phyloP scores from a whole-genome alignment of 2,113 vertebrate genomes.

The Hemichromis elongatus region DNA sequence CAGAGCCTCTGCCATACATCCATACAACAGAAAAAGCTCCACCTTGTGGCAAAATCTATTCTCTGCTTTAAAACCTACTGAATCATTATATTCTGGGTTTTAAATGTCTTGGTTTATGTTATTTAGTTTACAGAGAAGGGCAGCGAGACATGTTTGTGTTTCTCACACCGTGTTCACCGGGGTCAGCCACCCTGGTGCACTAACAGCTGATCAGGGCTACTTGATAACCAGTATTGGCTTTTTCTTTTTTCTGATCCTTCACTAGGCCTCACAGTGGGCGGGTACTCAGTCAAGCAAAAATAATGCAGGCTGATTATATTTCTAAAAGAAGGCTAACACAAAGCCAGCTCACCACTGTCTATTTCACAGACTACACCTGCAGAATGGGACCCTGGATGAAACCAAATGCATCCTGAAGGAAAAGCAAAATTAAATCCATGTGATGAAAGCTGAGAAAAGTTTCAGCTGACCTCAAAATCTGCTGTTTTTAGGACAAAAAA shows the following conservation, averaged over 20 bases:
- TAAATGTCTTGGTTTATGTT: not conserved
- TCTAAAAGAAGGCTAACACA: not conserved
- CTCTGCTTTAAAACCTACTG: not conserved
- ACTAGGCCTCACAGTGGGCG: accelerated
- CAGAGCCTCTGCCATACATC: accelerated
- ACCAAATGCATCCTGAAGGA: not conserved
- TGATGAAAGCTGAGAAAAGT: not conserved
- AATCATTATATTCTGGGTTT: not conserved
- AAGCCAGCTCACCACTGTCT: not conserved
- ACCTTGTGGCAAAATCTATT: not conserved
- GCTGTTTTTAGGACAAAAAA: not conserved
- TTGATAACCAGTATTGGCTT: accelerated
- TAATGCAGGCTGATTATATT: not conserved
- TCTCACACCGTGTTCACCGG: not conserved
- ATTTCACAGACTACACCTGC: not conserved
- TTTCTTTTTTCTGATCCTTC: not conserved
- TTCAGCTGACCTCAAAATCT: not conserved
- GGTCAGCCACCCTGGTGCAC: not conserved
- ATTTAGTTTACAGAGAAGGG: not conserved
- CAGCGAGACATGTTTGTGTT: not conserved
- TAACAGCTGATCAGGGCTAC: not conserved
- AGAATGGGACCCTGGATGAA: accelerated
- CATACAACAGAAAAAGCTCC: not conserved
- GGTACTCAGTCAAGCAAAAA: not conserved
- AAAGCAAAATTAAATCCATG: not conserved